Conservation (phyloP, 2,888 invertebrate species). For the Scrobipalpa atriplicella region DNA sequence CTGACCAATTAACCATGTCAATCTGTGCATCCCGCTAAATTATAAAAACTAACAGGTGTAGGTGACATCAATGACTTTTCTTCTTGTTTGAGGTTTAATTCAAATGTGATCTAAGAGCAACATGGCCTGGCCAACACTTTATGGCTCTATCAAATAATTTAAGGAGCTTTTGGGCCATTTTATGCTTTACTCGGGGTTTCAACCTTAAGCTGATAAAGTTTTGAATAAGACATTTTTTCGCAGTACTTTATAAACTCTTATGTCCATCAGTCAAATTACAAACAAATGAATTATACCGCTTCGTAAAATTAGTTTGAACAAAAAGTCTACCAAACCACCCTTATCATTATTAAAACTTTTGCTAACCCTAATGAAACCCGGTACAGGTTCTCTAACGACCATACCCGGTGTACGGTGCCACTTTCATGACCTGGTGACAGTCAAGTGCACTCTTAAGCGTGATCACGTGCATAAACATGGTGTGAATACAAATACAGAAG, state of each 20-base stretch:
- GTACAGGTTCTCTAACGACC: conserved; percentile 63
- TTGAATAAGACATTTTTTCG: too few relatives aligned
- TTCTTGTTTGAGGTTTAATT: not conserved
- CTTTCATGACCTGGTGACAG: conserved; percentile 61
- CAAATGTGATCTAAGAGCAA: too few relatives aligned
- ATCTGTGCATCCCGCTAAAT: not conserved
- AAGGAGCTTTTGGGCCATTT: too few relatives aligned
- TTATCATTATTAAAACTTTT: not conserved
- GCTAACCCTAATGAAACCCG: conserved; percentile 40
- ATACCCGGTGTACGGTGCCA: conserved; percentile 61
- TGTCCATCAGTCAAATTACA: too few relatives aligned
- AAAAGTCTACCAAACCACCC: not conserved
- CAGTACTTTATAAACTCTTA: too few relatives aligned
- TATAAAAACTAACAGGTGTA: not conserved
- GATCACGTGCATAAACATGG: conserved; percentile 33
- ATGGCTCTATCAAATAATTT: too few relatives aligned
- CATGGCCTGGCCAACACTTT: too few relatives aligned
- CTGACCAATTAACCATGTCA: not conserved
- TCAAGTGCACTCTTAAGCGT: conserved; percentile 40
- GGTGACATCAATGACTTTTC: not conserved
- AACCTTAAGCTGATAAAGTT: too few relatives aligned
- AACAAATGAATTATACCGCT: too few relatives aligned
- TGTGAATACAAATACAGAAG: not conserved
- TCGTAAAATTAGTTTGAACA: too few relatives aligned
- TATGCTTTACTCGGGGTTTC: too few relatives aligned